Conservation (phyloP, 2,888 invertebrate genomes). For the Erpobdella octoculata region DNA sequence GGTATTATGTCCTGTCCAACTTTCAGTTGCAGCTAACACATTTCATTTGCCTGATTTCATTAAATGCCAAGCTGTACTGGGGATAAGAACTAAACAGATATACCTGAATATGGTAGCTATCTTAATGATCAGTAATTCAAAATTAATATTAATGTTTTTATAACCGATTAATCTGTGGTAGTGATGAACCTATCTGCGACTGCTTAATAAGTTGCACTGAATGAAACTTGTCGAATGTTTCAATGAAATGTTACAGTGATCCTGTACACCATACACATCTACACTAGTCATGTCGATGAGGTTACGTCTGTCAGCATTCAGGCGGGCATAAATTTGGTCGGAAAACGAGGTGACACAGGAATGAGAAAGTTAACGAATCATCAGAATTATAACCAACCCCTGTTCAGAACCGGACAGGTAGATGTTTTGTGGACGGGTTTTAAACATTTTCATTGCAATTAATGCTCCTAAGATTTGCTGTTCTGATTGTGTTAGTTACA, state of each 20-base stretch:
- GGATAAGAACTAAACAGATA: too few relatives aligned
- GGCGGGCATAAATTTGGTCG: conserved; percentile 43
- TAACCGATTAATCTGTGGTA: too few relatives aligned
- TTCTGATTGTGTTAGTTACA: background rate
- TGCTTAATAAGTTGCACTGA: too few relatives aligned
- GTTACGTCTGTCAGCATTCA: background rate
- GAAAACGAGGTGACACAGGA: conserved; percentile 47
- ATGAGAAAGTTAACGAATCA: conserved; percentile 31
- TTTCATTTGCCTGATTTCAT: too few relatives aligned
- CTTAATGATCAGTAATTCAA: too few relatives aligned
- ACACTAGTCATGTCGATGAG: background rate
- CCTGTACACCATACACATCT: conserved; percentile 2
- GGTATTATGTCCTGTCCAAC: too few relatives aligned
- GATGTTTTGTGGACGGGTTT: background rate
- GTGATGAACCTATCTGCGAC: too few relatives aligned
- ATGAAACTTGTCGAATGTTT: too few relatives aligned
- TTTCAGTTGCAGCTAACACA: too few relatives aligned
- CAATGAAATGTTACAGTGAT: background rate
- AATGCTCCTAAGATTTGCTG: background rate
- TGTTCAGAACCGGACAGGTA: background rate
- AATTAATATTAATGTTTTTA: too few relatives aligned
- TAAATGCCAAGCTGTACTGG: too few relatives aligned
- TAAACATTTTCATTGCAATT: background rate
- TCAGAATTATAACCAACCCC: background rate
- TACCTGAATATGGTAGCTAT: too few relatives aligned